Evolutionary conservation across 2,113 vertebrate genomes (phyloP), one percentile per base, ranked within the genome.

Genomic region (Coregonus clupeaformis): DNA sequence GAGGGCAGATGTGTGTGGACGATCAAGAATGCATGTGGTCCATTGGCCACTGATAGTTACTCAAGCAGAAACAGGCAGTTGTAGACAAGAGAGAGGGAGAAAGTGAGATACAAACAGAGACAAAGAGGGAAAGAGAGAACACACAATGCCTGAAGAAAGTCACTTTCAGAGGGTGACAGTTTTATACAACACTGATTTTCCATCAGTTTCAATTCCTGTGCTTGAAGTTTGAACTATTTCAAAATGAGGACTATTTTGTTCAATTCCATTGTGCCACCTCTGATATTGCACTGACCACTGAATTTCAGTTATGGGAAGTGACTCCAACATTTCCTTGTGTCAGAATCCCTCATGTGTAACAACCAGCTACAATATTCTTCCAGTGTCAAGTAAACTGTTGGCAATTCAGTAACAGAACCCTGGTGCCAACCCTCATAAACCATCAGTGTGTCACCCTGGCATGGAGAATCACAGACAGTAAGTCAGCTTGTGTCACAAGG

Each of bases 31-130:
- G 49, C 13, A 52, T 52, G 12, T 52, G 49, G 49, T 52, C 57
- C n/a, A 60, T 60, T 60, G 91, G 92, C 90, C 92, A 84, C 78
- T 81, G 90, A 90, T 89, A 79, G 85, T 90, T 92, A 94, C 91
- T 94, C 95, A 94, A 90, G 91, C 92, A 93, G 92, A 94, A 86
- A 92, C 85, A 86, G 92, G 88, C 85, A 91, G 85, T 91, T 88
- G 78, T 82, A 69, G 78, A 84, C 70, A 76, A 82, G 20, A 24
- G 77, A 82, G 57, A 24, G 57, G 57, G 57, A 60, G 57, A 24
- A 60, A 60, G 57, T 60, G n/a, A 60, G 57, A 60, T 55, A 55
- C 9, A 60, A 6, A 60, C n/a, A 24, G n/a, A 22, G 71, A 80
- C 76, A 78, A 80, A 74, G 78, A 76, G 68, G 80, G 73, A 71